Base-by-base conservation (phyloP, 2,888 invertebrate genomes). In the Trachelus troglodyta region DNA sequence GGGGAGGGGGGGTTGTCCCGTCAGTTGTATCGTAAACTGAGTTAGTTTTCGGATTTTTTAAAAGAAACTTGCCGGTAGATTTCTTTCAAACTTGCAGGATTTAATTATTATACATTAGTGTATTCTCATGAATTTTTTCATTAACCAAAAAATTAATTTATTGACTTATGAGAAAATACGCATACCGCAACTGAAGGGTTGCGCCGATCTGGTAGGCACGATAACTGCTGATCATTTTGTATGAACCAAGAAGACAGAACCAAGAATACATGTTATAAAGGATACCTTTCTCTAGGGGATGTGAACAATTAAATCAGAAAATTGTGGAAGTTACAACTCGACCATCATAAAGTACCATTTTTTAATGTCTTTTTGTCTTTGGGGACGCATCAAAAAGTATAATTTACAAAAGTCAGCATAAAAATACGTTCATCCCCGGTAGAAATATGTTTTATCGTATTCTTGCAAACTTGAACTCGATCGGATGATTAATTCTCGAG, bases 211-310 rank as follows among this genome's bases (percentile, higher is more conserved):
- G 4, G 23, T 69, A 12, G 69, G 4, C 69, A 69, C 69, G 69
- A 6, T 69, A 69, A 69, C 69, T 69, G 69, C 69, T 34, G 69
- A 56, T 40, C 30, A 69, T 77, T 73, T 73, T 69, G 23, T 23
- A 4, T 69, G 31, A 69, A 69, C 11, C 12, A 30, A 69, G 3
- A 35, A 35, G 11, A 11, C 11, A 35, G 34, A 35, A 35, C 34
- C 34, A 69, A 69, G 12, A 15, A 69, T 34, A 15, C 31, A 69
- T 69, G 69, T 4, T 69, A 31, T 1, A 4, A 69, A 69, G 31
- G 30, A 69, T 12, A 69, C 4, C 23, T 23, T 69, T 69, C 6
- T 69, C 12, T 12, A 23, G 6, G 23, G 4, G 4, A 69, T 69
- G n/a, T 12, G 69, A 69, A 23, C 12, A 30, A 69, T 37, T 30